A percentile compares a stretch with the other conserved stretches of the same genome.
phyloP scores from a whole-genome alignment of 2,113 vertebrate species.

The Sisor rabdophorus region DNA sequence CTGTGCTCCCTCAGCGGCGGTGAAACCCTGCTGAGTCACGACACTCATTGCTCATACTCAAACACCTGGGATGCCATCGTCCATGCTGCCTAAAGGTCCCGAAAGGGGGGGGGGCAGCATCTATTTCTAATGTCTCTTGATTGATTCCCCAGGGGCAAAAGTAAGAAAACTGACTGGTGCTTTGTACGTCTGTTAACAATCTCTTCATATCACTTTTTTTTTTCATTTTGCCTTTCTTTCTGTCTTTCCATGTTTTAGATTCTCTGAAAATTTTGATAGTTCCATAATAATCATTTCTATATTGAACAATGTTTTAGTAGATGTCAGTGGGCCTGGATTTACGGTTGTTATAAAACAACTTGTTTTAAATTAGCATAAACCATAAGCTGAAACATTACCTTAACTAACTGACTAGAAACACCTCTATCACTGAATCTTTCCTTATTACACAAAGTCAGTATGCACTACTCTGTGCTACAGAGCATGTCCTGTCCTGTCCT shows the following conservation, averaged over 20 bases:
- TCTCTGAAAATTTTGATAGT: too few relatives aligned
- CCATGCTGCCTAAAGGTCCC: slow-evolving; percentile 54
- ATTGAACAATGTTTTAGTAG: neutral
- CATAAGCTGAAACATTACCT: neutral
- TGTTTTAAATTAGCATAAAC: too few relatives aligned
- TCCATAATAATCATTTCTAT: too few relatives aligned
- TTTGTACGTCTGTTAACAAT: neutral
- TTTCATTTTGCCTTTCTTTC: too few relatives aligned
- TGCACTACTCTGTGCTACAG: too few relatives aligned
- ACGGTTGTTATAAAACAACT: neutral
- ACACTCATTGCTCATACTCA: slow-evolving; percentile 31
- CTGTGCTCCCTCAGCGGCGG: slow-evolving; percentile 37
- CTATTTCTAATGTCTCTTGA: slow-evolving; percentile 32
- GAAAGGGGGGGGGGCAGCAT: slow-evolving; percentile 36
- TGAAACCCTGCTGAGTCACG: slow-evolving; percentile 42
- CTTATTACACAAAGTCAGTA: too few relatives aligned
- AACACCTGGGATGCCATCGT: slow-evolving; percentile 47
- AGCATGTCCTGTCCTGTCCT: neutral
- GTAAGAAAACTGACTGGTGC: slow-evolving; percentile 23
- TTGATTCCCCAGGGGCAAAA: slow-evolving; percentile 37
- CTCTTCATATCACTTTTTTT: neutral
- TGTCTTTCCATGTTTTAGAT: too few relatives aligned
- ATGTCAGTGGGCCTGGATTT: neutral
- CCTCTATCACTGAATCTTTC: neutral
- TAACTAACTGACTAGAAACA: neutral